These are phyloP conservation scores for Listronotus oregonensis DNA, from an alignment of 1,140 invertebrate species.

Conservation along the genomic window DNA sequence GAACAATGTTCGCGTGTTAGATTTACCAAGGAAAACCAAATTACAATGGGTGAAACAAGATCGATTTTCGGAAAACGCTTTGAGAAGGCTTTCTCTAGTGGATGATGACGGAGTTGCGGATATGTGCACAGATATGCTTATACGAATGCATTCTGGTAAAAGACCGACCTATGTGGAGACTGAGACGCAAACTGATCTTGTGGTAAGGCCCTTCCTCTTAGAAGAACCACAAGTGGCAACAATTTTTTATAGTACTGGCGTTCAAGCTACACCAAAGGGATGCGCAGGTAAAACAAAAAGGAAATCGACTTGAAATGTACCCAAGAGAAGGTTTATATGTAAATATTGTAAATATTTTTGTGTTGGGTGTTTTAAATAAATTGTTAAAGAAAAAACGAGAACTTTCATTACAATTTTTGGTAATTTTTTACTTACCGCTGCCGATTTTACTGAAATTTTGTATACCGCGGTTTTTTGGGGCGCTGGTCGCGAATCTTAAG, in stretches of 20 bases:
- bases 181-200: constrained; percentile 35
- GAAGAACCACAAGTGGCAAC: constrained; percentile 28
- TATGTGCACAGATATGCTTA: constrained; percentile 28
- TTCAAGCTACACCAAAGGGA: constrained; percentile 13
- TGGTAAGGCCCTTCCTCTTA: constrained; percentile 36
- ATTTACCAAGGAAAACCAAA: constrained; percentile 36
- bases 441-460: too few relatives aligned
- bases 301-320: background rate
- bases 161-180: constrained; percentile 9
- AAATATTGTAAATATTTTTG: too few relatives aligned
- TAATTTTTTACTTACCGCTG: too few relatives aligned
- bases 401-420: too few relatives aligned
- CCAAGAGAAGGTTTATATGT: too few relatives aligned
- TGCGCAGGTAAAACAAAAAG: background rate
- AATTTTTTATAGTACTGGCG: constrained; percentile 16
- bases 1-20: constrained; percentile 27
- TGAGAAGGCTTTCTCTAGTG: constrained; percentile 11
- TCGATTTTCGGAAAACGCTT: background rate
- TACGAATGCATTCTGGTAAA: constrained; percentile 7
- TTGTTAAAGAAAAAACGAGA: too few relatives aligned
- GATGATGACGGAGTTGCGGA: constrained; percentile 41
- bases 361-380: too few relatives aligned
- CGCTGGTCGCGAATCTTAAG: too few relatives aligned
- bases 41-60: constrained; percentile 18
- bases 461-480: too few relatives aligned